phyloP scores from a whole-genome alignment of 1,140 invertebrate species.

The Planococcus citri region DNA sequence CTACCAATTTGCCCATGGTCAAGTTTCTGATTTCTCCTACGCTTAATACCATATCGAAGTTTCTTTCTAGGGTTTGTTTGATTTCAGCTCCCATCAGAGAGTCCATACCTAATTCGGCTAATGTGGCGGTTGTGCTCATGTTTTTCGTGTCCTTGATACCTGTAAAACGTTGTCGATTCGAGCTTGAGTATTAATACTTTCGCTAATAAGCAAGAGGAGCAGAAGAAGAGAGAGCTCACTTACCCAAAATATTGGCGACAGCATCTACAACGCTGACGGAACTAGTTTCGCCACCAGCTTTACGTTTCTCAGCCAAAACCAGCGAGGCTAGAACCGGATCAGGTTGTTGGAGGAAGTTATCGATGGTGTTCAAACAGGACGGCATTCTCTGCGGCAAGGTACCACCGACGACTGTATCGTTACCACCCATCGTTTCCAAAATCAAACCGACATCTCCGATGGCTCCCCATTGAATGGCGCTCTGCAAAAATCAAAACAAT shows the following conservation, averaged over 20 bases:
- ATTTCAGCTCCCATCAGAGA: conserved; percentile 97
- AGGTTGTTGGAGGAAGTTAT: conserved; percentile 74
- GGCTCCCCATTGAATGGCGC: conserved; percentile 95
- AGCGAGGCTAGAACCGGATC: conserved; percentile 73
- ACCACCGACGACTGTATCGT: conserved; percentile 83
- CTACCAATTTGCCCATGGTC: conserved; percentile 57
- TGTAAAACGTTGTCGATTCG: too few relatives aligned
- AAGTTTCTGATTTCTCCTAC: conserved; percentile 76
- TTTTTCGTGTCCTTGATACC: conserved; percentile 65
- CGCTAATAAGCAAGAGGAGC: too few relatives aligned
- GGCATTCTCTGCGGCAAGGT: conserved; percentile 83
- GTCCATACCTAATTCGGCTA: conserved; percentile 92
- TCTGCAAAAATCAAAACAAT: conserved; percentile 21
- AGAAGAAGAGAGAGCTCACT: too few relatives aligned
- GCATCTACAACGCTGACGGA: conserved; percentile 51
- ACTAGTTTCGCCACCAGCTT: conserved; percentile 34
- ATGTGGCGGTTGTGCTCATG: conserved; percentile 53
- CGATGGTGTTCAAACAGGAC: conserved; percentile 75
- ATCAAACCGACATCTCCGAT: conserved; percentile 93
- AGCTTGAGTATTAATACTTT: too few relatives aligned
- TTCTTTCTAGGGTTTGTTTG: conserved; percentile 87
- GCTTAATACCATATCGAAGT: conserved; percentile 77
- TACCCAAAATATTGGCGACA: conserved; percentile 71
- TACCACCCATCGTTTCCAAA: conserved; percentile 67
- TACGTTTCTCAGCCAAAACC: conserved; percentile 61